These are phyloP conservation scores for Chymomyza amoena DNA, from an alignment of 2,888 invertebrate genomes.

Conservation along the genomic window DNA sequence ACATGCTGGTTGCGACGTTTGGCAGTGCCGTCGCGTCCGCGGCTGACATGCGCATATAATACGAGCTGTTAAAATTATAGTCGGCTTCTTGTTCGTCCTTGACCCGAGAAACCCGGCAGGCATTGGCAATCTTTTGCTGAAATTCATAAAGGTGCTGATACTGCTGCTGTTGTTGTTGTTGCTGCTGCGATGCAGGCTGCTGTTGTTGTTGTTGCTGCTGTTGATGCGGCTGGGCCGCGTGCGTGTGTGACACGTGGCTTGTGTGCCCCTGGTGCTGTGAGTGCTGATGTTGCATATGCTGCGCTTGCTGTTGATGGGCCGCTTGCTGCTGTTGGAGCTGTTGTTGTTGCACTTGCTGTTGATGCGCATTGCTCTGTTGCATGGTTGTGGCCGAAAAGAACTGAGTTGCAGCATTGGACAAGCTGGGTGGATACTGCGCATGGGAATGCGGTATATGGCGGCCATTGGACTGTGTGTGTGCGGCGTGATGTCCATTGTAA, in stretches of 20 bases:
- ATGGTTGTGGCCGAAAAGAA: constrained; percentile 38
- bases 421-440: constrained; percentile 29
- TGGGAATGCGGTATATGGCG: constrained; percentile 30
- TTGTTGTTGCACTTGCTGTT: constrained; percentile 29
- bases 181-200: constrained; percentile 23
- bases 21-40: constrained; percentile 31
- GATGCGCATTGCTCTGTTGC: constrained; percentile 37
- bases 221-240: constrained; percentile 15
- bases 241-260: constrained; percentile 13
- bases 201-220: constrained; percentile 4
- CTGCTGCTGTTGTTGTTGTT: constrained; percentile 37
- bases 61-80: constrained; percentile 61
- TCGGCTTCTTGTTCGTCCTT: constrained; percentile 60
- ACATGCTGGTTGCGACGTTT: constrained; percentile 29
- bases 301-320: constrained; percentile 34
- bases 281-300: constrained; percentile 11
- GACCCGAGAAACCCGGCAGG: constrained; percentile 44
- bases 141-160: constrained; percentile 58
- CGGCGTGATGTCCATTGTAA: constrained; percentile 51
- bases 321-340: constrained; percentile 39
- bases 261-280: constrained; percentile 15
- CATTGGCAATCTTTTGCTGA: constrained; percentile 45
- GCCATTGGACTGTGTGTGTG: constrained; percentile 17
- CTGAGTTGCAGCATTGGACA: constrained; percentile 37
- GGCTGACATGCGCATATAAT: constrained; percentile 50